Base-by-base conservation (phyloP, 2,113 vertebrate genomes). In the Cottus gobio region DNA sequence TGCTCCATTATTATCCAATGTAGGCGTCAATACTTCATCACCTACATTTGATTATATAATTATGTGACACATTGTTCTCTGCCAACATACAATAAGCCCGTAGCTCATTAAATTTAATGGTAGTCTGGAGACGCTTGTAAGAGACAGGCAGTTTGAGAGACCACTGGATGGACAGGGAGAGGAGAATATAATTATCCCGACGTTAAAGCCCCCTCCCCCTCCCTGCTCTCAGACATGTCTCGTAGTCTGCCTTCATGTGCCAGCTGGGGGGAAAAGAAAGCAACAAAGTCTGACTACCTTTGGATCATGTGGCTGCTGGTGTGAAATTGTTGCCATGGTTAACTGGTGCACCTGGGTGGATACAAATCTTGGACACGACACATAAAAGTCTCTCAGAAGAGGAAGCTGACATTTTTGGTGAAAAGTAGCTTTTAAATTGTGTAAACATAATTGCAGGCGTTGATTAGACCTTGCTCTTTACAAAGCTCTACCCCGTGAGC, bases 261-360 rank as follows among this genome's bases (percentile, higher is more conserved):
- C 83, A 83, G 84, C 78, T 79, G 6, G 26, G 69, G 34, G 37
- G 52, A 62, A 84, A 34, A 57, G 44, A 73, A 50, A 77, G 71
- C 22, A 68, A 84, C 36, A 79, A 72, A 69, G 64, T 79, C 50
- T 63, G 66, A 83, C 76, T 84, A 83, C 75, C 42, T 75, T 68
- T 54, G 52, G 54, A 74, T 84, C 0, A 20, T 34, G 57, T 50
- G 36, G 58, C 63, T 79, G 22, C 11, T 4, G 66, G 84, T 77
- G 81, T 89, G 85, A 91, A 87, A 90, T 86, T 85, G 83, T 72
- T 79, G 80, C 70, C 79, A 83, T 54, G 64, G 80, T 31, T 31
- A 28, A 70, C 44, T 31, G 75, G 24, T 69, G 76, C 84, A 87
- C 91, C 67, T 83, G 84, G n/a, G n/a, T 26, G 39, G 77, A 74